Percentiles rank a stretch among this genome's conserved stretches.
Conservation (phyloP, 37 sponge, comb jelly and placozoan species). For the Halisarca cf. caerulea region DNA sequence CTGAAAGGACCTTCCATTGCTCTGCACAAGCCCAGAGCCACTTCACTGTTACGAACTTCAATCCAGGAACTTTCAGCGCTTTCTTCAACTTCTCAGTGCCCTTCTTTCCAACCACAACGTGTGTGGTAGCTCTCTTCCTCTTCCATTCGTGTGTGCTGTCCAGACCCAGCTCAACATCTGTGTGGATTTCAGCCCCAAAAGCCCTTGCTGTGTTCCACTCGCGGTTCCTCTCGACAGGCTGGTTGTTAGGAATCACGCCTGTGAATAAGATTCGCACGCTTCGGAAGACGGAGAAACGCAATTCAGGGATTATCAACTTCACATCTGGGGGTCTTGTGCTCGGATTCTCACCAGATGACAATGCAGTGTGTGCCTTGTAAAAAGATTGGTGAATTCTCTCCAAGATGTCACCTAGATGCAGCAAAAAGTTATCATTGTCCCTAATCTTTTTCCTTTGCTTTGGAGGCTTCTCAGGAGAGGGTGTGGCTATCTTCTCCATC, state of each 20-base stretch:
- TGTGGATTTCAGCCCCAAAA: constrained; percentile 81
- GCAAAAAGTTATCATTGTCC: constrained; percentile 79
- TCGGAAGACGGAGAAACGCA: constrained; percentile 74
- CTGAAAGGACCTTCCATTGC: constrained; percentile 81
- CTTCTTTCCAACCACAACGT: constrained; percentile 81
- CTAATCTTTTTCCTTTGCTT: constrained; percentile 40
- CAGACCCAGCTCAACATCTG: constrained; percentile 45
- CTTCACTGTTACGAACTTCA: constrained; percentile 76
- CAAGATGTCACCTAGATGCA: constrained; percentile 61
- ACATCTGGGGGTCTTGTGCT: constrained; percentile 69
- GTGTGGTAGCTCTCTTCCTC: constrained; percentile 73
- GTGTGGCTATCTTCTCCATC: not conserved
- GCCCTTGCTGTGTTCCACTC: constrained; percentile 94
- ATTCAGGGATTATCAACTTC: constrained; percentile 78
- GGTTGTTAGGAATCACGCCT: constrained; percentile 93
- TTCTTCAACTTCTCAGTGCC: constrained; percentile 89
- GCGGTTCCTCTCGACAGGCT: constrained; percentile 62
- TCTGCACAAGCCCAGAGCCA: constrained; percentile 97
- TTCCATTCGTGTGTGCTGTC: constrained; percentile 31
- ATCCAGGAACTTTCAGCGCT: constrained; percentile 69
- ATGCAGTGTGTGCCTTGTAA: constrained; percentile 60
- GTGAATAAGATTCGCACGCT: constrained; percentile 85
- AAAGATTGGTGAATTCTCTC: constrained; percentile 73
- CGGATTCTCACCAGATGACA: not conserved
- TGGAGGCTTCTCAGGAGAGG: not conserved